phyloP scores from a whole-genome alignment of 1,140 invertebrate genomes.

The Brachionus manjavacas region DNA sequence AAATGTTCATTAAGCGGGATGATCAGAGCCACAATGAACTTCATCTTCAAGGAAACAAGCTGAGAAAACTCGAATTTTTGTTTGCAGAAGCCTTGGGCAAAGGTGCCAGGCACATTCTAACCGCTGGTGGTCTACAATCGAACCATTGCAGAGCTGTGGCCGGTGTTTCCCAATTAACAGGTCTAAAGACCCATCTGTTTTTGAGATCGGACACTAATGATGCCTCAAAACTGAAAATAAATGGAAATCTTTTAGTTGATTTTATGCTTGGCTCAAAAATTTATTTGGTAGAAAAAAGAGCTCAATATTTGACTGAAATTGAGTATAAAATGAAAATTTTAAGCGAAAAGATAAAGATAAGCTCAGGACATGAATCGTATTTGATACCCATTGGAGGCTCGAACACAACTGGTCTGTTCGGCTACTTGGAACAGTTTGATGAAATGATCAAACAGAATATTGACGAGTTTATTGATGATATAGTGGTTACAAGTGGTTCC shows the following conservation, averaged over 20 bases:
- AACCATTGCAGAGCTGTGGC: slow-evolving; percentile 51
- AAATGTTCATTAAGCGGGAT: slow-evolving; percentile 26
- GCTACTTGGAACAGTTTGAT: slow-evolving; percentile 49
- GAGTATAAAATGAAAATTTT: slow-evolving; percentile 12
- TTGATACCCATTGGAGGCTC: slow-evolving; percentile 52
- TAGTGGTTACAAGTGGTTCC: slow-evolving; percentile 52
- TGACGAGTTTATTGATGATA: slow-evolving; percentile 48
- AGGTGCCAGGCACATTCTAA: slow-evolving; percentile 48
- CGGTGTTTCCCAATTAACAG: slow-evolving; percentile 46
- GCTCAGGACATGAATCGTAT: slow-evolving; percentile 48
- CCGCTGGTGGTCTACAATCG: slow-evolving; percentile 50
- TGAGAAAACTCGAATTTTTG: slow-evolving; percentile 52
- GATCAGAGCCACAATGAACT: slow-evolving; percentile 23
- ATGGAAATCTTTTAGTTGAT: slow-evolving; percentile 52
- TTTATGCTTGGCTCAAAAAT: slow-evolving; percentile 48
- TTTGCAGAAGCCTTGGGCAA: slow-evolving; percentile 49
- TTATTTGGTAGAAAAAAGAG: slow-evolving; percentile 48
- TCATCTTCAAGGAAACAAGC: slow-evolving; percentile 44
- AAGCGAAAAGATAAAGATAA: slow-evolving; percentile 40
- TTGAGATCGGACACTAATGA: slow-evolving; percentile 46
- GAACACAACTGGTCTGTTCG: slow-evolving; percentile 49
- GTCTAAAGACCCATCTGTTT: slow-evolving; percentile 49
- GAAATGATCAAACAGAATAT: slow-evolving; percentile 49
- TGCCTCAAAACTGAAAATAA: slow-evolving; percentile 44
- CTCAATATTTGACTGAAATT: slow-evolving; percentile 24